Evolutionary conservation across 2,888 invertebrate genomes (phyloP), one percentile per base, ranked within the genome.

Genomic region (Xanthorhoe spadicearia): DNA sequence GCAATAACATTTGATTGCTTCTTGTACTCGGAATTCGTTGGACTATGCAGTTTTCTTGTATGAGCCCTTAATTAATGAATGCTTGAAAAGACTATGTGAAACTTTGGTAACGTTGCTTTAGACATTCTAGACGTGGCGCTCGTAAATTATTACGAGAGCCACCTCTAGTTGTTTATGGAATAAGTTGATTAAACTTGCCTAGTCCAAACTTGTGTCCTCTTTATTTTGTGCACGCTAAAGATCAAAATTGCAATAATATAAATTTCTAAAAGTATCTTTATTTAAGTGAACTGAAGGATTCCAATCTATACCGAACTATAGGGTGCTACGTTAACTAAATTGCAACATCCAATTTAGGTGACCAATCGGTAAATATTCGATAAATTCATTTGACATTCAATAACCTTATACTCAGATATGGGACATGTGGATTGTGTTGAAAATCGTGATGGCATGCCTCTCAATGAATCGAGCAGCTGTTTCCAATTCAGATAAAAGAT

Each of bases 401-500:
- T 19, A 54, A 48, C 48, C 53, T 53, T 61, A 48, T 52, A 7
- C 32, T 52, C 23, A 2, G 9, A 60, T 43, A 43, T 43, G 18
- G 23, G 28, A 10, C 28, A 38, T 52, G 19, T 50, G 55, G 55
- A 38, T 49, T 51, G 10, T 7, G 19, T 53, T 61, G 4, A 9
- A 53, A 48, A 38, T 23, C 49, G 15, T 13, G 38, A 46, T 49
- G 15, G n/a, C 35, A 52, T 61, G 46, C 23, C 38, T 4, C 13
- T 35, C 49, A 66, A 52, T 67, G 60, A 38, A 55, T 51, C 48
- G 46, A 51, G 61, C 66, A 69, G 61, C 57, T 69, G 69, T 66
- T 66, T 66, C 48, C 59, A 66, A 62, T 62, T 64, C 61, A 64
- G 66, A 66, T 64, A 59, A 68, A 61, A 64, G 38, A 19, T 55